A percentile compares a stretch with the other conserved stretches of the same genome.
Evolutionary conservation across 2,113 vertebrate genomes (phyloP).

Genomic region (Montifringilla adamsi): DNA sequence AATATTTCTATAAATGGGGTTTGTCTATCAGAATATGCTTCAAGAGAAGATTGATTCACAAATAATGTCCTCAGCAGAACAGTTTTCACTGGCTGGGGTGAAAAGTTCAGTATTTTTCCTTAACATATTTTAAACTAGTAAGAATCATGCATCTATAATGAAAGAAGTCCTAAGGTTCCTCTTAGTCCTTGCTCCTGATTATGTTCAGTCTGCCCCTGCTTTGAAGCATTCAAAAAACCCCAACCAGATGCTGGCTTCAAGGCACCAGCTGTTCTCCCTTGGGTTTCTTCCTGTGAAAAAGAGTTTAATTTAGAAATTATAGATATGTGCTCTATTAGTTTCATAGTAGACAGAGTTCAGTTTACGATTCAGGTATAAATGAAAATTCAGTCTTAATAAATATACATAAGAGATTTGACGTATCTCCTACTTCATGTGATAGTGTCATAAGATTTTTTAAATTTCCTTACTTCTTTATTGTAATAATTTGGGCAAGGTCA

Average conservation of each 20-base stretch:
- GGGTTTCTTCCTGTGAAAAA: background rate
- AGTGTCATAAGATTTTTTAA: background rate
- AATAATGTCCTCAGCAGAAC: background rate
- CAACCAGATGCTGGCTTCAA: background rate
- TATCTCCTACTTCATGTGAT: background rate
- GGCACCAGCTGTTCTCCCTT: background rate
- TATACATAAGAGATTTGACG: fast-evolving
- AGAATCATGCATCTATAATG: background rate
- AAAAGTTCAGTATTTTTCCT: background rate
- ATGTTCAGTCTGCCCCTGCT: background rate
- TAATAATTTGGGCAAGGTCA: background rate
- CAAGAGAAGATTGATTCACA: background rate
- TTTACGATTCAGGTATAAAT: background rate
- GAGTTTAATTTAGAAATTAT: background rate
- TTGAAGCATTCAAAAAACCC: background rate
- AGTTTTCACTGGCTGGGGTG: background rate
- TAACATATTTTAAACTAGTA: background rate
- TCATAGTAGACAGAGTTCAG: background rate
- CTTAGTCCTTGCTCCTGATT: background rate
- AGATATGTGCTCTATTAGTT: background rate
- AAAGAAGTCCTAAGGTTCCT: background rate
- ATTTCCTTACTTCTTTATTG: background rate
- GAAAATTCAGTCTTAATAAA: background rate
- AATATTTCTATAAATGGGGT: background rate
- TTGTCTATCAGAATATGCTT: background rate